phyloP scores from a whole-genome alignment of 2,888 invertebrate genomes.

The Erebia epiphron region DNA sequence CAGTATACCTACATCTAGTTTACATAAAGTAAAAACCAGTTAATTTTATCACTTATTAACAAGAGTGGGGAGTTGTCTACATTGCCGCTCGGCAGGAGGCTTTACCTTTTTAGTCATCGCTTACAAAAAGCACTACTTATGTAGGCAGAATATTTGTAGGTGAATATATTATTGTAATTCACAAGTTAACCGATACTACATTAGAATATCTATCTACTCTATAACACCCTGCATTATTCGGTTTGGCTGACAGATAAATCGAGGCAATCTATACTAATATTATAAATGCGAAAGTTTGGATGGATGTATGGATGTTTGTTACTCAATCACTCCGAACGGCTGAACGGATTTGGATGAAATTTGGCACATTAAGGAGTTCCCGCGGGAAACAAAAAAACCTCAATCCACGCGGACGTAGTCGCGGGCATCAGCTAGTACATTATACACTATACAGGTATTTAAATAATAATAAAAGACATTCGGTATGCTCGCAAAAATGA shows the following conservation, averaged over 20 bases:
- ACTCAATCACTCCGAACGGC: no score
- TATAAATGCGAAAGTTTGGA: no score
- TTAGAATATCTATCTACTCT: background rate
- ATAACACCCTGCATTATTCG: conserved; percentile 7
- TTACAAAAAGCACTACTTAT: conserved; percentile 11
- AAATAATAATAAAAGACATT: background rate
- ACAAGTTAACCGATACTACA: conserved; percentile 9
- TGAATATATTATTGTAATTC: conserved; percentile 10
- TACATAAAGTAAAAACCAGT: conserved; percentile 13
- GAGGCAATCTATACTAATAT: no score
- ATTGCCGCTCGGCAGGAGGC: conserved; percentile 2
- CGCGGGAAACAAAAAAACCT: no score
- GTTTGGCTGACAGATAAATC: background rate
- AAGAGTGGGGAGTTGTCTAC: conserved; percentile 7
- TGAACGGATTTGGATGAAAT: no score
- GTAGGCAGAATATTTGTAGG: background rate
- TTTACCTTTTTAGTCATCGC: background rate
- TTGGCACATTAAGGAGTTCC: no score
- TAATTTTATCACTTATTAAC: background rate
- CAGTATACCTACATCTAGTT: background rate
- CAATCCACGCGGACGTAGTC: no score
- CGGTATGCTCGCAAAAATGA: background rate
- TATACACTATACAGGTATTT: background rate
- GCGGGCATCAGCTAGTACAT: no score
- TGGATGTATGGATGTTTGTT: no score